Base-by-base conservation (phyloP, 2,888 invertebrate species). In the Leptopilina drosophilae region DNA sequence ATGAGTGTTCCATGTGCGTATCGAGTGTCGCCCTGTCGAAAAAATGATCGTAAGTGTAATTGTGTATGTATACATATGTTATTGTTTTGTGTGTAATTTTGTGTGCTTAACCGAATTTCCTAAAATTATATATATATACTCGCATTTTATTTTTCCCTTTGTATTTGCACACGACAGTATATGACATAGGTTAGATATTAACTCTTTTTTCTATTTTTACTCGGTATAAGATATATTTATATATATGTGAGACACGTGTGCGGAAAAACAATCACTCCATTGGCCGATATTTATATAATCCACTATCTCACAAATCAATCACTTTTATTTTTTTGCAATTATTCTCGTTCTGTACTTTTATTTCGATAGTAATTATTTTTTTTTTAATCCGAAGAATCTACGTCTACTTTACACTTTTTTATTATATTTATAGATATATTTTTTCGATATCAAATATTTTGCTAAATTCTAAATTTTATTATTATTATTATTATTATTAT, bases 1-100 rank as follows among this genome's bases (percentile, higher is more conserved):
- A 87, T 88, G 79, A 56, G 73, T 73, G 56, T 59, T 33, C 7
- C 53, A 59, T 73, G 82, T 84, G 82, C 81, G 77, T 84, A 73
- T 69, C 2, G 53, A 33, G 73, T 73, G 56, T 73, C 33, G 53
- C 69, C 12, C 14, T 69, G 76, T 77, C 78, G 4, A 33, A 33
- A 81, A 78, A 77, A 56, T 73, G 73, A 53, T 14, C 12, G 56
- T 66, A 78, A 75, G 76, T 81, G 81, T 76, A 66, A 81, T 67
- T 80, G 26, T 62, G 20, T 62, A 62, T 62, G 62, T 62, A 80
- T 79, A 82, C 8, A 49, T 81, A 79, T 84, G 84, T 82, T 20
- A 20, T 20, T 20, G 20, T 20, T 20, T 20, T 77, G 81, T 82
- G 67, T 85, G 65, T 81, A 76, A 20, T 20, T 84, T 20, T 81